Conservation (phyloP, 2,797 vertebrate genomes). For the Trichosurus vulpecula region DNA sequence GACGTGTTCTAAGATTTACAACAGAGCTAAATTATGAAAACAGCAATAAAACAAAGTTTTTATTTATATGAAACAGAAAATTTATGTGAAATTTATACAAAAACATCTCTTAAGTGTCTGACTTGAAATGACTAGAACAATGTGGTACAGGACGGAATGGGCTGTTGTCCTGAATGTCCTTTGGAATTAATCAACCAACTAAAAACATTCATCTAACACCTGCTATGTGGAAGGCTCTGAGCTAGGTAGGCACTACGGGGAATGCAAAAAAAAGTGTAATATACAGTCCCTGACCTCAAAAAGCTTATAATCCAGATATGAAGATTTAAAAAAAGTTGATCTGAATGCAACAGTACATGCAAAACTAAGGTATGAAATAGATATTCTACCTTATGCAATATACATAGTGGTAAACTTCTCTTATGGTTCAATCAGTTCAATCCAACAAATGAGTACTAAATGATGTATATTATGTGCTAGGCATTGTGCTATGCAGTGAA, state of each 20-base stretch:
- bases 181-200: not conserved
- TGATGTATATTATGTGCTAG: not conserved
- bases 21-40: conserved; percentile 1
- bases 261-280: not conserved
- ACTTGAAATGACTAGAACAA: conserved; percentile 25
- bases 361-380: not conserved
- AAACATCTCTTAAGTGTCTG: not conserved
- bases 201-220: not conserved
- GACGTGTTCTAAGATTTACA: conserved; percentile 42
- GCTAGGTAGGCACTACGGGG: not conserved
- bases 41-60: not conserved
- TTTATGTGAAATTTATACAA: not conserved
- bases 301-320: not conserved
- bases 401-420: not conserved
- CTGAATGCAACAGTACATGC: not conserved
- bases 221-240: not conserved
- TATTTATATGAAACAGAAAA: conserved; percentile 44
- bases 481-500: not conserved
- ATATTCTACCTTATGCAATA: not conserved
- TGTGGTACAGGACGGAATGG: not conserved
- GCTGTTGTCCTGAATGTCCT: not conserved
- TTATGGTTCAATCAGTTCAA: not conserved
- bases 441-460: not conserved
- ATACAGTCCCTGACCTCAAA: conserved; percentile 23
- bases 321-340: not conserved